Evolutionary conservation across 2,113 vertebrate genomes (phyloP), one percentile per base, ranked within the genome.

Genomic region (Pterocles burchelli): DNA sequence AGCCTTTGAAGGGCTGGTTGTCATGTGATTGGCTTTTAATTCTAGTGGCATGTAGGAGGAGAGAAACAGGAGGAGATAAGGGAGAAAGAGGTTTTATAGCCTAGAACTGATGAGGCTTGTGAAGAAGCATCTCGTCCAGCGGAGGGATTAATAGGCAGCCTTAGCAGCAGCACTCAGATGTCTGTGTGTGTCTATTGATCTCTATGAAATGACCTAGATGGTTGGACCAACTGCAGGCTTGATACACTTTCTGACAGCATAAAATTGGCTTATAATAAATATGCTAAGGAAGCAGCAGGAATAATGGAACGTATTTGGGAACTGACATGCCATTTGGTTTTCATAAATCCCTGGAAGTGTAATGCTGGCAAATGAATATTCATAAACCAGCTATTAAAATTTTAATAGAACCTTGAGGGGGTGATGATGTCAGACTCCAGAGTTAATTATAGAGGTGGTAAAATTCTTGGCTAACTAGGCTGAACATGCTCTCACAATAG

Each of bases 301-400:
- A 74, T 62, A 93, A 68, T 77, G 85, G 70, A 93, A 89, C 29
- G 19, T 75, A 22, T 71, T 91, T 80, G 29, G 73, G 67, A 78
- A 55, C 75, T 84, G 65, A 46, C 74, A 31, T 86, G 68, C 54
- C 66, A 29, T 12, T 80, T 90, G 41, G 21, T 83, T 95, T 95
- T 74, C 86, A 89, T 87, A 95, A 96, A 89, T 89, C 67, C 55
- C 70, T 62, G 79, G 46, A 96, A 95, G 25, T 94, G n/a, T 88
- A 93, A 70, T 66, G 51, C 88, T 92, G 55, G 36, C 36, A 92
- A 89, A 95, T 94, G 31, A 93, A 90, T 93, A 97, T 96, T 94
- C 90, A 95, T 91, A 88, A 95, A 84, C 33, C 61, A 70, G 33
- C 51, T 73, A 76, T 93, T 95, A 95, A 96, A 91, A 74, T 80